Conservation (phyloP, 1,140 invertebrate species). For the Metaphire vulgaris region DNA sequence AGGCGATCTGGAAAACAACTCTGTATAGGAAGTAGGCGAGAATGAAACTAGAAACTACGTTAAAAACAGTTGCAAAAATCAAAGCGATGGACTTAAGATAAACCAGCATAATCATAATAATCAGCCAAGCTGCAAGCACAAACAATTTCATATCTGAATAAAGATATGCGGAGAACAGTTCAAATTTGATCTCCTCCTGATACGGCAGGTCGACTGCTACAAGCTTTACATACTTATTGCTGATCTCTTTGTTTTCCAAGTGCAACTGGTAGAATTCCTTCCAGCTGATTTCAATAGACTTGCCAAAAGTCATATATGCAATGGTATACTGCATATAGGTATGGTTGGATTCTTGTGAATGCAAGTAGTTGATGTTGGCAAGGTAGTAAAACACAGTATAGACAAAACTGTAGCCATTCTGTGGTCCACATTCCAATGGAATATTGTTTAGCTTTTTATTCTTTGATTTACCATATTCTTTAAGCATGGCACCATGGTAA, state of each 20-base stretch:
- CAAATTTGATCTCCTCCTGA: constrained; percentile 11
- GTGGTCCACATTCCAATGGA: background rate
- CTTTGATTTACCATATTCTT: background rate
- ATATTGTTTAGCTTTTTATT: background rate
- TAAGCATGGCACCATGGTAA: background rate
- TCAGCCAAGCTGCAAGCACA: constrained; percentile 1
- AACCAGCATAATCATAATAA: constrained; percentile 10
- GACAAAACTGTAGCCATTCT: background rate
- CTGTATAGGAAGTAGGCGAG: constrained; percentile 23
- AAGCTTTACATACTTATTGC: background rate
- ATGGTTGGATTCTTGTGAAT: background rate
- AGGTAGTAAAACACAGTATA: background rate
- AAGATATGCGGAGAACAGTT: background rate
- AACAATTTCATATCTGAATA: constrained; percentile 8
- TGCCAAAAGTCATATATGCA: background rate
- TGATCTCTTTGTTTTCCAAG: background rate
- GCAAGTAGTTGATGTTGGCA: background rate
- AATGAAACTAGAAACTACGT: constrained; percentile 19
- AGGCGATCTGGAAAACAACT: constrained; percentile 12
- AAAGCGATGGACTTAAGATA: constrained; percentile 24
- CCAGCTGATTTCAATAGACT: background rate
- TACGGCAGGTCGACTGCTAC: constrained; percentile 9
- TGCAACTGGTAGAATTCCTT: background rate
- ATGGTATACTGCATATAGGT: background rate
- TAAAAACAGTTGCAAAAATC: constrained; percentile 13